Evolutionary conservation across 2,113 vertebrate genomes (phyloP).

Genomic region (Mandrillus leucophaeus): DNA sequence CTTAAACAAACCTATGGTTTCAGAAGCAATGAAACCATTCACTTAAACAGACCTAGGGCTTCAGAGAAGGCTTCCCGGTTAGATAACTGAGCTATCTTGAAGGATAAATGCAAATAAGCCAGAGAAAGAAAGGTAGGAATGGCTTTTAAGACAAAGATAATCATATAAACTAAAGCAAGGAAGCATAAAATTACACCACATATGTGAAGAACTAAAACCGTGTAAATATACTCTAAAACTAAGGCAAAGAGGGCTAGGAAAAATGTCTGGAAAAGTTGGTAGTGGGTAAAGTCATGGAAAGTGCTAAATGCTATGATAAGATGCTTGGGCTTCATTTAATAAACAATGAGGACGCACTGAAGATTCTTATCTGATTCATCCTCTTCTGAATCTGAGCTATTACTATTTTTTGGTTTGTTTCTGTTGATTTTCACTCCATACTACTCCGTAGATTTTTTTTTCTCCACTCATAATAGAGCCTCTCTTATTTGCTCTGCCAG

Average conservation of each 20-base stretch:
- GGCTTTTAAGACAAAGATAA: background rate
- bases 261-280: background rate
- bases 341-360: background rate
- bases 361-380: background rate
- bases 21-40: background rate
- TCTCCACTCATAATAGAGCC: background rate
- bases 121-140: background rate
- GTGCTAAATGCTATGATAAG: background rate
- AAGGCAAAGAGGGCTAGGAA: background rate
- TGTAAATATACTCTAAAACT: background rate
- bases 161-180: background rate
- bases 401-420: background rate
- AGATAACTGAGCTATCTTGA: background rate
- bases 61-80: background rate
- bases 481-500: background rate
- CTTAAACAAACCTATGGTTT: background rate
- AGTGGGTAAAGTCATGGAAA: background rate
- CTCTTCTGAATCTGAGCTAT: background rate
- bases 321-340: background rate
- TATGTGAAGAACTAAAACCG: background rate
- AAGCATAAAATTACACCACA: background rate
- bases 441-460: background rate
- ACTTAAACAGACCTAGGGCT: background rate
- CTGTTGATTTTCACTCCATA: background rate
- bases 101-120: background rate